Evolutionary conservation across 2,797 vertebrate genomes (phyloP), one percentile per base, ranked within the genome.

Genomic region (Threskiornis aethiopicus): DNA sequence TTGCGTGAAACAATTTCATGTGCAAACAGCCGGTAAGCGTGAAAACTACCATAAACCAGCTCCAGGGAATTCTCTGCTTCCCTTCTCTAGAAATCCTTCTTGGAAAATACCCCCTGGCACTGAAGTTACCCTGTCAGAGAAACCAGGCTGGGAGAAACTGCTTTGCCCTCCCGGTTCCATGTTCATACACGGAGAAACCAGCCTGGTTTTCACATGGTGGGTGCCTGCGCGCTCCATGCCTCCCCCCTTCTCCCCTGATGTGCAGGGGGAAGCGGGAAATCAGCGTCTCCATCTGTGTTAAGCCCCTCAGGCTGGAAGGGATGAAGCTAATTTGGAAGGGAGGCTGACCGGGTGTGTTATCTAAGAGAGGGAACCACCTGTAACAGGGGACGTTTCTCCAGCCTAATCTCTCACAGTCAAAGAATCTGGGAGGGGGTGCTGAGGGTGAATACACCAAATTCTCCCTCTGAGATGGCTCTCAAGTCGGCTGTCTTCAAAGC

Each of bases 1-100:
- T 98, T 84, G 64, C 16, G 59, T 64, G 96, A 98, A 97, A 98
- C 91, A 65, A 96, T 97, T 97, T 96, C 92, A 82, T 94, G 96
- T 95, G 95, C 96, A 97, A 97, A 97, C 96, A 97, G 90, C 95
- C 91, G 72, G 70, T 70, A 79, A 93, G 91, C 21, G 13, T 84
- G 87, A 84, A 95, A 92, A 95, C 49, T 41, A 28, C 91, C 81
- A 80, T 90, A 61, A 94, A 87, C 11, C 57, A 87, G 81, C 84
- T 78, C 75, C 64, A 26, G 87, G 89, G 75, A 80, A 67, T 2
- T 70, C 82, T 92, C 89, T 64, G 71, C 87, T 96, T 87, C 93
- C 65, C 71, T 87, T 18, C 28, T 20, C 86, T 76, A 3, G 55
- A 78, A 78, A 65, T 21, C 21, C 55, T 37, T n/a, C 75, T 25